Conservation (phyloP, 2,797 vertebrate species). For the Gymnocypris eckloni region DNA sequence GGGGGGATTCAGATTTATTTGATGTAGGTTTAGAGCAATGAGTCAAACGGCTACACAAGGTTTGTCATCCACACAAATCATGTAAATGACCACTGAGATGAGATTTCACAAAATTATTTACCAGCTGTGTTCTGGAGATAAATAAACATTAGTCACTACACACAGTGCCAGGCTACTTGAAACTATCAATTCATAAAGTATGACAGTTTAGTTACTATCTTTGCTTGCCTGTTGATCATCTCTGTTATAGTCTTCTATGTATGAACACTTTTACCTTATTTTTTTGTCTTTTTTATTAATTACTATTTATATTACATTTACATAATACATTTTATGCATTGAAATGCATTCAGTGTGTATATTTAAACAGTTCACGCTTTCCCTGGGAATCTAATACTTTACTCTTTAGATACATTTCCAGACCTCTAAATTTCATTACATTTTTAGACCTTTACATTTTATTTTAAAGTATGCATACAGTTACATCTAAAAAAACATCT, state of each 20-base stretch:
- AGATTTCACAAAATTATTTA: constrained; percentile 1
- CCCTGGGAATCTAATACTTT: neutral
- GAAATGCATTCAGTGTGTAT: no score
- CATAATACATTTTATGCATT: neutral
- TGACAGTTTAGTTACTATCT: neutral
- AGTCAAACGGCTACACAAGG: neutral
- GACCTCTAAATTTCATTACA: neutral
- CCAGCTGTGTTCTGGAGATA: constrained; percentile 15
- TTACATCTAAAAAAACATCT: no score
- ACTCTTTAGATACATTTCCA: neutral
- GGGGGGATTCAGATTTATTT: neutral
- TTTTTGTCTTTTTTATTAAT: neutral
- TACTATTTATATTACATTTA: neutral
- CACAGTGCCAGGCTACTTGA: neutral
- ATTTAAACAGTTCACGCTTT: neutral
- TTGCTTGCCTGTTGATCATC: neutral
- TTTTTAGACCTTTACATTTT: neutral
- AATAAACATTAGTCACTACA: constrained; percentile 7
- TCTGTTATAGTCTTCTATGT: neutral
- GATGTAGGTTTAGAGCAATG: neutral
- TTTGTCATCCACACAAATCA: constrained; percentile 23
- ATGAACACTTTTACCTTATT: neutral
- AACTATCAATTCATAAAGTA: neutral
- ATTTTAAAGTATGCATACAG: neutral
- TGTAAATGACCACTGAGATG: constrained; percentile 20